Evolutionary conservation across 2,113 vertebrate genomes (phyloP).

Genomic region (Dipodomys stephensi): DNA sequence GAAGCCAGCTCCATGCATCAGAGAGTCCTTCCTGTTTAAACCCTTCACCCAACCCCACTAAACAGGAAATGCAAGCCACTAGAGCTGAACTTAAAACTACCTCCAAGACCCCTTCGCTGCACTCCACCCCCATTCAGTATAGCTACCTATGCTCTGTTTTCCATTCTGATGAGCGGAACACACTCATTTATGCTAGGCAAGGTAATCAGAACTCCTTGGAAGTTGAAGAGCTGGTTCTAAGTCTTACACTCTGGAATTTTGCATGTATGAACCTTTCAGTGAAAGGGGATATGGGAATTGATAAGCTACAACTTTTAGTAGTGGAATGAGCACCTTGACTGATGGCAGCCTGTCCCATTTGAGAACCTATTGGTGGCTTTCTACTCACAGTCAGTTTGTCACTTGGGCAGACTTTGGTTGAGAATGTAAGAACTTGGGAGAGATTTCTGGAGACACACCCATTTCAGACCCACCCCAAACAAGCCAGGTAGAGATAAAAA

Average conservation of each 20-base stretch:
- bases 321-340: not conserved
- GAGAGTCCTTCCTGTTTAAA: slow-evolving; percentile 52
- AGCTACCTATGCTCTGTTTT: slow-evolving; percentile 42
- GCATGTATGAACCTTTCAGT: not conserved
- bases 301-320: not conserved
- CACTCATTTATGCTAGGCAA: not conserved
- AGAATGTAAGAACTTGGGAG: slow-evolving; percentile 25
- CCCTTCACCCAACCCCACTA: slow-evolving; percentile 39
- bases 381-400: slow-evolving; percentile 13
- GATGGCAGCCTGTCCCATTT: not conserved
- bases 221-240: not conserved
- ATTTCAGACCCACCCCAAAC: not conserved
- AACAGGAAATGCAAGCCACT: slow-evolving; percentile 78
- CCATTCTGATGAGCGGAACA: slow-evolving; percentile 27
- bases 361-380: not conserved
- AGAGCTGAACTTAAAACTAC: slow-evolving; percentile 58
- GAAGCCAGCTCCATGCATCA: not conserved
- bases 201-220: not conserved
- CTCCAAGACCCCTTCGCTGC: not conserved
- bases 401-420: slow-evolving; percentile 7
- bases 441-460: not conserved
- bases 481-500: slow-evolving; percentile 35
- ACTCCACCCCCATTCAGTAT: not conserved
- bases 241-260: not conserved
- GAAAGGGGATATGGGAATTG: not conserved